A percentile compares a stretch with the other conserved stretches of the same genome.
phyloP scores from a whole-genome alignment of 1,140 invertebrate genomes.

The Drosophila nasuta region DNA sequence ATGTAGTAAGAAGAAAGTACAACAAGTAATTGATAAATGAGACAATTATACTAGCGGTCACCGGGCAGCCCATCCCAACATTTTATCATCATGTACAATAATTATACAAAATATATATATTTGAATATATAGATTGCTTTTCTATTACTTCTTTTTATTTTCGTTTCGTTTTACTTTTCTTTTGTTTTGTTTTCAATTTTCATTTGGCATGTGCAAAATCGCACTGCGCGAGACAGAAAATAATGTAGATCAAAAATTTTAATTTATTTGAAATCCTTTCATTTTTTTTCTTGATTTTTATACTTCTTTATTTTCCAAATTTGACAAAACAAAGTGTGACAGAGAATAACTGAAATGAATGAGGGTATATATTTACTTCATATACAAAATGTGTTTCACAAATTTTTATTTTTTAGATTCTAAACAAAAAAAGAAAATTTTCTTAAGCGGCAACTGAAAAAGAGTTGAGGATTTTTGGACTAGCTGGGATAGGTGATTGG shows the following conservation, averaged over 20 bases:
- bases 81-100: conserved; percentile 84
- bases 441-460: conserved; percentile 62
- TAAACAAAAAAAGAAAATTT: conserved; percentile 27
- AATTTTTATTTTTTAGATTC: conserved; percentile 40
- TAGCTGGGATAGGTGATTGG: conserved; percentile 32
- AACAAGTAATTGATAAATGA: conserved; percentile 84
- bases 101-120: conserved; percentile 63
- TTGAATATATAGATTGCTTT: conserved; percentile 59
- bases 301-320: conserved; percentile 51
- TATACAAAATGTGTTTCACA: conserved; percentile 66
- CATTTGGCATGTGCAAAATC: conserved; percentile 53
- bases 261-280: conserved; percentile 72
- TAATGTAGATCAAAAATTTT: conserved; percentile 34
- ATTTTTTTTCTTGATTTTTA: conserved; percentile 41
- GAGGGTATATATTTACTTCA: conserved; percentile 50
- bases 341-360: conserved; percentile 71
- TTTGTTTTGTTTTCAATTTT: conserved; percentile 25
- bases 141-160: conserved; percentile 39
- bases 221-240: conserved; percentile 46
- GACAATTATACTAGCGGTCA: conserved; percentile 85
- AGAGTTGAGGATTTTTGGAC: conserved; percentile 35
- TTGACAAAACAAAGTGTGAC: conserved; percentile 74
- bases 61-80: conserved; percentile 85
- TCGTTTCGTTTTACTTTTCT: conserved; percentile 27
- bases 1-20: conserved; percentile 82